Evolutionary conservation across 2,797 vertebrate genomes (phyloP).

Genomic region (Halcyon smyrnensis): DNA sequence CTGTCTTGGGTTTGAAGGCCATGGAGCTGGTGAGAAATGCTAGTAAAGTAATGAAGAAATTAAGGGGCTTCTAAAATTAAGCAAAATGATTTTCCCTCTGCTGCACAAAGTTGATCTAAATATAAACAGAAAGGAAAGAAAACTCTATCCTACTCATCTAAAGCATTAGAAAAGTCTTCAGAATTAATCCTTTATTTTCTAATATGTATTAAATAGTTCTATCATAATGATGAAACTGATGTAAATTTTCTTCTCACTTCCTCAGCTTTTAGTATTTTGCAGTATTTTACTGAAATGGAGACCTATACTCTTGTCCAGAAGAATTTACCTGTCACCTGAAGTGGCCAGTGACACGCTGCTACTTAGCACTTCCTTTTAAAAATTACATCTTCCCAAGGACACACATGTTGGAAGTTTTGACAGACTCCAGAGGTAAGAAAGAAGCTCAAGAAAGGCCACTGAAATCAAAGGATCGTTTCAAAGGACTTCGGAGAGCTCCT

Average conservation of each 20-base stretch:
- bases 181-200: slow-evolving; percentile 59
- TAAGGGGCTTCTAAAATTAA: slow-evolving; percentile 76
- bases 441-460: neutral
- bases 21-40: slow-evolving; percentile 21
- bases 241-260: neutral
- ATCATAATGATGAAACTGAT: neutral
- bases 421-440: neutral
- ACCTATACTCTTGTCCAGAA: neutral
- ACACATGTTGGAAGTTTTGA: fast-evolving
- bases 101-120: slow-evolving; percentile 71
- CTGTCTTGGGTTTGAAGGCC: slow-evolving; percentile 73
- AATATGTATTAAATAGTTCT: slow-evolving; percentile 50
- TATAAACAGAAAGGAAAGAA: slow-evolving; percentile 73
- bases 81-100: slow-evolving; percentile 68
- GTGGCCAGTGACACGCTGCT: neutral
- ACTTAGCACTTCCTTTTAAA: neutral
- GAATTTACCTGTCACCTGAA: neutral
- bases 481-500: neutral
- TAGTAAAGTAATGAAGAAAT: slow-evolving; percentile 62
- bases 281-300: neutral
- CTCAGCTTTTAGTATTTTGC: neutral
- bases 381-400: neutral
- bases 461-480: neutral
- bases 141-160: slow-evolving; percentile 54
- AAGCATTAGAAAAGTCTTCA: slow-evolving; percentile 18